Percentiles rank a stretch among this genome's conserved stretches.
Conservation (phyloP, 2,888 invertebrate species). For the Tuberolachnus salignus region DNA sequence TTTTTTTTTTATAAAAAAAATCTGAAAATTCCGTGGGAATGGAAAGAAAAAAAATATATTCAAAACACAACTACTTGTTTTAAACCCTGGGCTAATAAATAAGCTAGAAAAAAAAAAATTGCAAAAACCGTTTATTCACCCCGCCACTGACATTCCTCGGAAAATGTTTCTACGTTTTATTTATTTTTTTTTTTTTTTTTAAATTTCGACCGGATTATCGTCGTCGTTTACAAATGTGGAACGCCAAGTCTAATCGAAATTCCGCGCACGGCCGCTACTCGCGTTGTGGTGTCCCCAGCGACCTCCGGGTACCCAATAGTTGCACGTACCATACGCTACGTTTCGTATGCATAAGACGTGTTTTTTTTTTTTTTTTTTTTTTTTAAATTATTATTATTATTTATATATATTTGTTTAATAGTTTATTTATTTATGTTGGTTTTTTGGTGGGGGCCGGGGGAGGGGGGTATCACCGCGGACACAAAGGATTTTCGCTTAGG, state of each 20-base stretch:
- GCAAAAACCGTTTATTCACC: not conserved
- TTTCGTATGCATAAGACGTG: constrained; percentile 35
- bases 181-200: not conserved
- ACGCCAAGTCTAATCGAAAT: constrained; percentile 27
- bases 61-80: no score
- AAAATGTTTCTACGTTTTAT: not conserved
- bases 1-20: no score
- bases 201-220: not conserved
- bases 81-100: no score
- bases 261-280: constrained; percentile 13
- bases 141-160: not conserved
- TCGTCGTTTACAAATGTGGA: not conserved
- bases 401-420: not conserved
- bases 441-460: not conserved
- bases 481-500: constrained; percentile 31
- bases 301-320: constrained; percentile 45
- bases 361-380: not conserved
- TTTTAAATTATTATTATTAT: not conserved
- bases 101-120: not conserved
- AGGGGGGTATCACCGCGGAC: constrained; percentile 1
- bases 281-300: constrained; percentile 8
- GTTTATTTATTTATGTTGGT: not conserved
- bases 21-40: no score
- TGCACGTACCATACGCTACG: constrained; percentile 30
- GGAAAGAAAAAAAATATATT: no score